Evolutionary conservation across 2,113 vertebrate genomes (phyloP), one percentile per base, ranked within the genome.

Genomic region (Bucco capensis): DNA sequence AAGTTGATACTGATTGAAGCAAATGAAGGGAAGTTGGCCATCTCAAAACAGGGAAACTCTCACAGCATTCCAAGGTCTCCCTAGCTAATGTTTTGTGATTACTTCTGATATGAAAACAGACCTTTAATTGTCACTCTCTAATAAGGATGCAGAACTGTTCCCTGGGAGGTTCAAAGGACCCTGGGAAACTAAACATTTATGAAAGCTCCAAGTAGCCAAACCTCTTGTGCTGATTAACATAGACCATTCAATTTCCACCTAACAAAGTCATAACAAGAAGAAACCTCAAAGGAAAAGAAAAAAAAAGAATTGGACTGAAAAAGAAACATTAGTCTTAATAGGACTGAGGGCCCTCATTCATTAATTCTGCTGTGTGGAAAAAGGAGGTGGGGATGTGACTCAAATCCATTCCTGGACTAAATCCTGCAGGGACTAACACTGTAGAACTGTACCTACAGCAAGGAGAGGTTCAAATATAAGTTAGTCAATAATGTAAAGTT

Each of bases 21-120:
- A 89, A 97, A 95, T 87, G 93, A 97, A 97, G 95, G 91, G 71
- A 96, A 95, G 65, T 88, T 96, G 94, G 92, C 85, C 82, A 88
- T 92, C 88, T 74, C 61, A 73, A 81, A 91, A 54, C 47, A 82
- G 38, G 53, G 65, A 71, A 92, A 92, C 87, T 93, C 90, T 96
- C 92, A 94, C 79, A 78, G 83, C 76, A 91, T 94, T 96, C 93
- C 83, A 89, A 83, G 27, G 69, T 88, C 50, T 96, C 74, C 50
- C 67, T 90, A 47, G 81, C 54, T 93, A 90, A 96, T 85, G 93
- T 95, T 95, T 95, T 0, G 16, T 96, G 91, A 96, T 95, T 94
- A 90, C 54, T 78, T 72, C 46, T 92, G 92, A 96, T 94, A 94
- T 38, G 53, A 96, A 97, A 96, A 95, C 76, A 96, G 95, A 78